These are phyloP conservation scores for Achatina immaculata DNA, from an alignment of 1,140 invertebrate species.

Conservation along the genomic window DNA sequence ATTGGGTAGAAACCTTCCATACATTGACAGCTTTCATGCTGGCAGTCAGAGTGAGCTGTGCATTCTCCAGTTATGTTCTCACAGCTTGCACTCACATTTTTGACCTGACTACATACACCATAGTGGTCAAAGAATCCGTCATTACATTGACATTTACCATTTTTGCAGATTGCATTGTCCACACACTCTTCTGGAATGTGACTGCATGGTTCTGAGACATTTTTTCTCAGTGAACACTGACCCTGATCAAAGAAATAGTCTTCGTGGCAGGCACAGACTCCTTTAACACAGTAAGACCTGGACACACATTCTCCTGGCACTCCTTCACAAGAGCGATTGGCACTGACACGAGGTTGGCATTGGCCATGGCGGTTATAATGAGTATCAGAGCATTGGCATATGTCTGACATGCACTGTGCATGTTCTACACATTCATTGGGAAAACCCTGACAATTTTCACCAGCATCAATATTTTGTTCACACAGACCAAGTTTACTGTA, in stretches of 20 bases:
- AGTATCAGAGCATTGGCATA: background rate
- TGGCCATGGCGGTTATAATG: constrained; percentile 3
- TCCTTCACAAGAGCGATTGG: background rate
- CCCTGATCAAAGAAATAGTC: background rate
- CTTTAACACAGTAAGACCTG: background rate
- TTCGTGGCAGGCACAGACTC: constrained; percentile 11
- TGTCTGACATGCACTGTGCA: background rate
- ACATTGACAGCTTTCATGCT: constrained; percentile 30
- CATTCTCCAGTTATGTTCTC: constrained; percentile 33
- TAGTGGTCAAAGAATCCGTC: constrained; percentile 29
- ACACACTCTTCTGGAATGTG: background rate
- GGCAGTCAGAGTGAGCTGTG: constrained; percentile 27
- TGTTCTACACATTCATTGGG: constrained; percentile 7
- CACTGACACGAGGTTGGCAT: background rate
- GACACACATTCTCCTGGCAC: constrained; percentile 1
- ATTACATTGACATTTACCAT: constrained; percentile 30
- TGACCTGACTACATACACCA: constrained; percentile 21
- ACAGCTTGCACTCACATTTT: constrained; percentile 17
- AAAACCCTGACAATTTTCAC: constrained; percentile 24
- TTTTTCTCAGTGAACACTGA: background rate
- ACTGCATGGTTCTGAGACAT: background rate
- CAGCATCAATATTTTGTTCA: constrained; percentile 21
- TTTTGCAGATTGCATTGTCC: background rate
- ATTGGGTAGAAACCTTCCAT: constrained; percentile 28
- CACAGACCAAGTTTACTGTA: constrained; percentile 32